A percentile compares a stretch with the other conserved stretches of the same genome.
Conservation (phyloP, 1,140 invertebrate genomes). For the Gonioctena quinquepunctata region DNA sequence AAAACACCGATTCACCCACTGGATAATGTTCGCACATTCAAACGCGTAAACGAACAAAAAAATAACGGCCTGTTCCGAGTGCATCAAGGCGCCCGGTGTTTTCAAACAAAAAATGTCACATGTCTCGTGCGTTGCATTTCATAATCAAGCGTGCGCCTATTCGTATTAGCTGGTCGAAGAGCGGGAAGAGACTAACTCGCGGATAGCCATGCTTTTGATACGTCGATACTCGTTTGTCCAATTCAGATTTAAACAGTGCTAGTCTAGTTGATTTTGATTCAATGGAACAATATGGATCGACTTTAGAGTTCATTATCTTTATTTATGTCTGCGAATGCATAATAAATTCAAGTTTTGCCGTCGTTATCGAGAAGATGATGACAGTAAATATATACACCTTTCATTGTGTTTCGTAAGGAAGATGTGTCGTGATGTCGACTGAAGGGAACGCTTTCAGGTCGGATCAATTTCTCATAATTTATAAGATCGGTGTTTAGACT, state of each 20-base stretch:
- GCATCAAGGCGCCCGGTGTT: neutral
- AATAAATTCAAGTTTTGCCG: neutral
- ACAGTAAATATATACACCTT: neutral
- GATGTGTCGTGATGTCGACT: neutral
- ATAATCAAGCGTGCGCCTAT: conserved; percentile 11
- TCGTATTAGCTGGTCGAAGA: conserved; percentile 38
- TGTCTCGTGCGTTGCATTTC: neutral
- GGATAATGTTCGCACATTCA: too few species aligned
- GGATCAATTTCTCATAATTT: neutral
- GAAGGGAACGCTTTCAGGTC: neutral
- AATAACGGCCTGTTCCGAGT: neutral
- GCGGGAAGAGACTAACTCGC: conserved; percentile 39
- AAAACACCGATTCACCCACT: too few species aligned
- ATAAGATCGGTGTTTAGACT: neutral
- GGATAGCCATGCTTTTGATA: conserved; percentile 15
- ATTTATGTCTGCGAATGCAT: neutral
- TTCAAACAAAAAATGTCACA: conserved; percentile 6
- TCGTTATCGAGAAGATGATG: neutral
- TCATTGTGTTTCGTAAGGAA: neutral
- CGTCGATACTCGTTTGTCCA: conserved; percentile 22
- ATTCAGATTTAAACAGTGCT: conserved; percentile 11
- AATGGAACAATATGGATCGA: neutral
- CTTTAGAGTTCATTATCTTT: neutral
- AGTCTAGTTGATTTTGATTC: neutral
- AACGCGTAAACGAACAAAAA: too few species aligned